Evolutionary conservation across 2,113 vertebrate genomes (phyloP).

Genomic region (Pseudorhombus dupliciocellatus): DNA sequence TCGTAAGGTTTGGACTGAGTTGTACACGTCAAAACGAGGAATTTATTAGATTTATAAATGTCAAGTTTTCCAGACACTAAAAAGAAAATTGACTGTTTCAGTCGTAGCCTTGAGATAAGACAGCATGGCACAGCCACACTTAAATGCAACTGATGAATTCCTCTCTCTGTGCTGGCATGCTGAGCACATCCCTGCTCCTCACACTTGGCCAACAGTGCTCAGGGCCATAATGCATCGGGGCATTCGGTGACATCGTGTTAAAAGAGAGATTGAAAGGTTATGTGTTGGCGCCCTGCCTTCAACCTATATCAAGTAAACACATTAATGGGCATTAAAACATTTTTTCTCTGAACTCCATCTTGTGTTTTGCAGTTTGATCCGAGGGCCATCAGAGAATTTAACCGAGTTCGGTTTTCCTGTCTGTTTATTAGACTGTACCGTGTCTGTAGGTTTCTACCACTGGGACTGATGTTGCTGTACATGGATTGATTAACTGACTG

Average conservation of each 20-base stretch:
- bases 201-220: conserved; percentile 13
- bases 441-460: too few relatives aligned
- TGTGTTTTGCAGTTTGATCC: too few relatives aligned
- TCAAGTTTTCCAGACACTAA: neutral
- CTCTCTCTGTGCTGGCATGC: conserved; percentile 58
- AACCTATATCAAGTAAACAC: neutral
- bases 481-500: neutral
- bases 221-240: conserved; percentile 14
- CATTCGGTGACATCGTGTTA: conserved; percentile 16
- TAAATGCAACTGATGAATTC: conserved; percentile 40
- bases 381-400: too few relatives aligned
- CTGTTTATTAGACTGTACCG: too few relatives aligned
- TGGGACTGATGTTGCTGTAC: too few relatives aligned
- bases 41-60: conserved; percentile 9
- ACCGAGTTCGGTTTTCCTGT: too few relatives aligned
- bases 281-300: neutral
- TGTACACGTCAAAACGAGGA: neutral
- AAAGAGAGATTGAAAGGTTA: neutral
- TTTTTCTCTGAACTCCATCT: neutral
- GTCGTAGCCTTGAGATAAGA: conserved; percentile 13
- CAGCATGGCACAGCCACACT: conserved; percentile 31
- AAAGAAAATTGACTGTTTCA: conserved; percentile 6
- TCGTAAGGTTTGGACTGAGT: rapidly evolving
- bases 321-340: too few relatives aligned
- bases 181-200: conserved; percentile 15